Evolutionary conservation across 2,888 invertebrate genomes (phyloP), one percentile per base, ranked within the genome.

Genomic region (Drosophila multiciliata): DNA sequence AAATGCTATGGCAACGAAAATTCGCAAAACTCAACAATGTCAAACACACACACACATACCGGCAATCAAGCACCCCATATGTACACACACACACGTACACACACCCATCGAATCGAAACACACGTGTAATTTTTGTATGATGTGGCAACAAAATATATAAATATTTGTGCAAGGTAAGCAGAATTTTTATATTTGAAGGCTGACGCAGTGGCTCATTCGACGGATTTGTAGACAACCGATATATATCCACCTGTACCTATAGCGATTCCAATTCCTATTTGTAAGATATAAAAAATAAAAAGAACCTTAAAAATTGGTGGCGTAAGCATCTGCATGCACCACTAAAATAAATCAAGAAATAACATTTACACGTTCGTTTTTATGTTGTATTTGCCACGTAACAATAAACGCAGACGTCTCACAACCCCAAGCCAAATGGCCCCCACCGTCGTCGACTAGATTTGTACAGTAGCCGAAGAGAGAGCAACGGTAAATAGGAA

Each of bases 271-370:
- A 45, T 50, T 52, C 42, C 53, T 62, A 52, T 58, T 35, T 57
- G 66, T 66, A 64, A 64, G 64, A 58, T 54, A 48, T 57, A 42
- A 48, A 52, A 42, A 7, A 54, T 26, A 40, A 54, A 29, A 42
- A 52, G 58, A 58, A 59, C 67, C 79, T 72, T 86, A 77, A 72
- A 78, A 79, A 88, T 88, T 75, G 84, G 89, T 77, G 77, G 74
- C 75, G 87, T 86, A 85, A 85, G 84, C 84, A 86, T 81, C 86
- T 87, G 86, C 87, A 87, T 87, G 87, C 84, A 84, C 82, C 80
- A 84, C 88, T 82, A 83, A 87, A 88, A 87, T 88, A 87, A 87
- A 87, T 88, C 87, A 88, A 88, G 85, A 85, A 87, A 88, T 87
- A 87, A 87, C 87, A 88, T 88, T 87, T 87, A 84, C 87, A 87